Evolutionary conservation across 2,888 invertebrate species (phyloP).

Genomic region (Drosophila neutralis): DNA sequence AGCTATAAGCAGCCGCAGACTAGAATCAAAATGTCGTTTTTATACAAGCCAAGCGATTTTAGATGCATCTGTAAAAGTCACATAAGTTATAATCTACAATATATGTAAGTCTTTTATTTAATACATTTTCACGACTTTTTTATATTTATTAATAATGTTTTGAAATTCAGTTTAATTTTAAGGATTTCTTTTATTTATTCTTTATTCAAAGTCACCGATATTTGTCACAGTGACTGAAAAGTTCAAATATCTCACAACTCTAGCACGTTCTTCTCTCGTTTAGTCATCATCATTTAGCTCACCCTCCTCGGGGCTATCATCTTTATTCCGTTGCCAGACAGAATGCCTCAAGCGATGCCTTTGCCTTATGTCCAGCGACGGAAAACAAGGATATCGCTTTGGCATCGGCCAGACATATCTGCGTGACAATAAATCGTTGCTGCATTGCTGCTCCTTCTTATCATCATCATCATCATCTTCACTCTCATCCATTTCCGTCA

Average conservation of each 20-base stretch:
- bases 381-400: neutral
- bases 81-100: neutral
- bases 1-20: no score
- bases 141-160: neutral
- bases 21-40: neutral
- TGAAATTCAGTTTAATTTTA: neutral
- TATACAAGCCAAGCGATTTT: neutral
- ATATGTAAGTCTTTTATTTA: neutral
- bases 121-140: neutral
- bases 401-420: slow-evolving; percentile 2
- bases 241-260: neutral
- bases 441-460: no score
- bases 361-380: neutral
- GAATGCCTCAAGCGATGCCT: neutral
- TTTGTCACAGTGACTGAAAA: neutral
- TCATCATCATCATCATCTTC: neutral
- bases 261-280: neutral
- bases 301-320: slow-evolving; percentile 45
- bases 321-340: neutral
- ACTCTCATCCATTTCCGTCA: slow-evolving; percentile 14
- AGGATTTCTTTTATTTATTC: neutral
- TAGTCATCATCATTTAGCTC: slow-evolving; percentile 38
- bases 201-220: neutral
- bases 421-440: neutral
- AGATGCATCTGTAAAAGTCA: neutral